These are phyloP conservation scores for Garra rufa DNA, from an alignment of 2,113 vertebrate genomes.

Conservation along the genomic window DNA sequence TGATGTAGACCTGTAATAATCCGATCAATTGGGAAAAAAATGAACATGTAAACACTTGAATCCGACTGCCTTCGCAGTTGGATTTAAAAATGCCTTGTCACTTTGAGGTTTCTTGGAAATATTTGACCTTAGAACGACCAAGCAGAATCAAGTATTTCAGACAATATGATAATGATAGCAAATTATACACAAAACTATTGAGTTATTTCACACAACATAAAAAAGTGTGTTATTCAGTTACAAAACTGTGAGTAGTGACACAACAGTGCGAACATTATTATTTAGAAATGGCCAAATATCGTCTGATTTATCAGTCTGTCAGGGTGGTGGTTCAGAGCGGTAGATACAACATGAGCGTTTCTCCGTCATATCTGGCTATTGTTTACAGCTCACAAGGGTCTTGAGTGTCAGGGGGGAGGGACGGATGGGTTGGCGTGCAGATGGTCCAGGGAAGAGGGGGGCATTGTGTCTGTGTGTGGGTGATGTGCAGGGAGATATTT, in stretches of 20 bases:
- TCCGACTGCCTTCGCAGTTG: too few species aligned
- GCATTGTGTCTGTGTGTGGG: conserved; percentile 43
- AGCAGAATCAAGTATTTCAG: background rate
- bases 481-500: conserved; percentile 46
- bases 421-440: conserved; percentile 45
- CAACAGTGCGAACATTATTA: too few species aligned
- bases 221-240: too few species aligned
- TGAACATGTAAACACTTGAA: background rate
- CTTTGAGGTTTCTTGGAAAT: background rate
- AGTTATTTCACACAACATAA: too few species aligned
- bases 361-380: conserved; percentile 31
- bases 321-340: background rate
- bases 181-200: too few species aligned
- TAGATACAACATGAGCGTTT: background rate
- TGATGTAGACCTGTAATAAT: background rate
- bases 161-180: background rate
- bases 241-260: too few species aligned
- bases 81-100: too few species aligned
- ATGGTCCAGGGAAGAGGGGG: conserved; percentile 49
- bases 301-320: background rate
- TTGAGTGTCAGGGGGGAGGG: conserved; percentile 38
- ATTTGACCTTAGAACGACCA: background rate
- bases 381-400: conserved; percentile 34
- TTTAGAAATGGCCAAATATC: background rate
- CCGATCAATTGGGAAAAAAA: background rate